Evolutionary conservation across 2,888 invertebrate genomes (phyloP).

Genomic region (Agrochola circellaris): DNA sequence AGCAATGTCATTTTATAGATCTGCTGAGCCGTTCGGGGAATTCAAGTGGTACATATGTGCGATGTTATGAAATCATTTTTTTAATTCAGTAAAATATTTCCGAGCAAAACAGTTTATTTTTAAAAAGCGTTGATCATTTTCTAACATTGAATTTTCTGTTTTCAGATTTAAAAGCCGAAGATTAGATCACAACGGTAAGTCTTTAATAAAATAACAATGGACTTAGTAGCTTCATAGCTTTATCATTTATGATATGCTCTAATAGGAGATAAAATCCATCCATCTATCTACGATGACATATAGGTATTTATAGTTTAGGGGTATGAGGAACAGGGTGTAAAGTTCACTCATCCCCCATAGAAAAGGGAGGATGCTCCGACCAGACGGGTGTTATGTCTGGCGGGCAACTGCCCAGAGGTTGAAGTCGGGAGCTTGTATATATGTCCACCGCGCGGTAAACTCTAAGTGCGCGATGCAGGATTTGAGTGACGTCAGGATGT

Average conservation of each 20-base stretch:
- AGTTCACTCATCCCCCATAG: too few relatives aligned
- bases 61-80: background rate
- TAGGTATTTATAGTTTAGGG: background rate
- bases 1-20: too few relatives aligned
- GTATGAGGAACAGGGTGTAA: too few relatives aligned
- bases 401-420: too few relatives aligned
- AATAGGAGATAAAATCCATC: background rate
- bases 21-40: background rate
- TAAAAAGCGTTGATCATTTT: background rate
- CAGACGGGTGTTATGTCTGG: too few relatives aligned
- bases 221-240: background rate
- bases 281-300: background rate
- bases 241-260: background rate
- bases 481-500: too few relatives aligned
- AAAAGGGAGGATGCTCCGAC: too few relatives aligned
- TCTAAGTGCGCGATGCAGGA: too few relatives aligned
- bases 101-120: background rate
- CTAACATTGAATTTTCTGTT: constrained; percentile 36
- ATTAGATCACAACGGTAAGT: constrained; percentile 55
- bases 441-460: too few relatives aligned
- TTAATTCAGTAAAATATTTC: background rate
- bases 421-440: too few relatives aligned
- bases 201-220: background rate
- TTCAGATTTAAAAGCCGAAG: constrained; percentile 56
- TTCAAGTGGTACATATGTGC: too few relatives aligned